phyloP scores from a whole-genome alignment of 2,797 vertebrate species.

The Ammospiza maritima region DNA sequence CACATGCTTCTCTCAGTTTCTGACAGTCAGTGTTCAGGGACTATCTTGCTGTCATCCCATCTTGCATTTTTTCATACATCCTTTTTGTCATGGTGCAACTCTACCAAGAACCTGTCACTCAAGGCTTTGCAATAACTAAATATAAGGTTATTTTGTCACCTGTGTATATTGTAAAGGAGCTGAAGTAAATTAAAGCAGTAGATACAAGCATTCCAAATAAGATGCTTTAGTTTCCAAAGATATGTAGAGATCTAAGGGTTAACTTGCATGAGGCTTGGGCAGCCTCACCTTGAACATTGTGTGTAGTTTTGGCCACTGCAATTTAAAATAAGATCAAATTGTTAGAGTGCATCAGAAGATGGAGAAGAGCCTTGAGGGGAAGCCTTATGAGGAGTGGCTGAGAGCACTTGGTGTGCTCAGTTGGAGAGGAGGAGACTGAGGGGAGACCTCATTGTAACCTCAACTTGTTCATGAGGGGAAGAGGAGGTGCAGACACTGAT shows the following conservation, averaged over 20 bases:
- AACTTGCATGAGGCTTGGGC: background rate
- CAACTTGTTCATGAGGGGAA: background rate
- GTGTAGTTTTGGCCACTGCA: background rate
- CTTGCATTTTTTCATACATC: background rate
- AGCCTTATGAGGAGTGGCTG: fast-evolving
- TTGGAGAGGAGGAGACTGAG: background rate
- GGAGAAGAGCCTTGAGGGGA: background rate
- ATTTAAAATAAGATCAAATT: background rate
- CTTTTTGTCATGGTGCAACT: background rate
- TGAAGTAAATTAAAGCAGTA: background rate
- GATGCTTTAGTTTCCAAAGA: background rate
- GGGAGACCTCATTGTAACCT: background rate
- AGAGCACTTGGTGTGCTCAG: background rate
- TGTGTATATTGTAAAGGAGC: background rate
- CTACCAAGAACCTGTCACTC: background rate
- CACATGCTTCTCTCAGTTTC: background rate
- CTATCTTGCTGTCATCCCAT: background rate
- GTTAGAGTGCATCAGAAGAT: background rate
- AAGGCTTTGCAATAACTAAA: background rate
- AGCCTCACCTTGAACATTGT: background rate
- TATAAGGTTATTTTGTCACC: background rate
- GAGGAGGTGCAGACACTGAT: background rate
- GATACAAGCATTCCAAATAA: background rate
- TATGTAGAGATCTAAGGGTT: background rate
- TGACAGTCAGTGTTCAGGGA: background rate